Evolutionary conservation across 2,113 vertebrate species (phyloP).

Genomic region (Lucifuga dentata): DNA sequence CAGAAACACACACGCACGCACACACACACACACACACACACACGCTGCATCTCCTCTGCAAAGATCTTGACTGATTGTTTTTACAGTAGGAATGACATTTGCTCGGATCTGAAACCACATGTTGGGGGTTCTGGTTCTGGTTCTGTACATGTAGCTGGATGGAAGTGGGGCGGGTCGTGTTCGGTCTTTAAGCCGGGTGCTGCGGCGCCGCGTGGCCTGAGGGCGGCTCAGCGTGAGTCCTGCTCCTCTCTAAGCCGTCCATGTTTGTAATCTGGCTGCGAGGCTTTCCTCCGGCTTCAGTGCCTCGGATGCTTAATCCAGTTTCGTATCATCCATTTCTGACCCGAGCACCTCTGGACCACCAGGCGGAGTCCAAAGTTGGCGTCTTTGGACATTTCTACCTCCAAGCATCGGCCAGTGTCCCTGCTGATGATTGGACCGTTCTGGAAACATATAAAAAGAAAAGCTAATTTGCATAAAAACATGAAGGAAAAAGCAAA

Average conservation of each 20-base stretch:
- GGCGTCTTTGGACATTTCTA: constrained; percentile 97
- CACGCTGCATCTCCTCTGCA: constrained; percentile 6
- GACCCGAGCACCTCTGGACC: constrained; percentile 95
- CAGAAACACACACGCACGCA: constrained; percentile 21
- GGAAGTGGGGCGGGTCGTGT: constrained; percentile 18
- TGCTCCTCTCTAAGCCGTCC: constrained; percentile 30
- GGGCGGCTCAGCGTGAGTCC: constrained; percentile 47
- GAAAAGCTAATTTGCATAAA: not conserved
- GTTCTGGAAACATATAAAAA: constrained; percentile 79
- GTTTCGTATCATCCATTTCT: constrained; percentile 99
- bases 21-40: not conserved
- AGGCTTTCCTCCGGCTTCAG: constrained; percentile 74
- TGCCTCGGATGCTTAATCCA: constrained; percentile 93
- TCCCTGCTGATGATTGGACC: constrained; percentile 97
- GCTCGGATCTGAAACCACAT: constrained; percentile 22
- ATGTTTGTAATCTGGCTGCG: constrained; percentile 43
- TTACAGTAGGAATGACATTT: constrained; percentile 58
- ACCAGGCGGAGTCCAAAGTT: constrained; percentile 96
- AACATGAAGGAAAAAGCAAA: not conserved
- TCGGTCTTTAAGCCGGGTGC: too few species aligned
- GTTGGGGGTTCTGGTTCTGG: constrained; percentile 32
- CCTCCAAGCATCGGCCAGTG: constrained; percentile 96
- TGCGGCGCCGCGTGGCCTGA: constrained; percentile 56
- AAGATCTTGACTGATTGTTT: constrained; percentile 37
- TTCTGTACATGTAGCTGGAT: constrained; percentile 65